Evolutionary conservation across 1,140 invertebrate genomes (phyloP), one percentile per base, ranked within the genome.

Genomic region (Calliphora vicina): DNA sequence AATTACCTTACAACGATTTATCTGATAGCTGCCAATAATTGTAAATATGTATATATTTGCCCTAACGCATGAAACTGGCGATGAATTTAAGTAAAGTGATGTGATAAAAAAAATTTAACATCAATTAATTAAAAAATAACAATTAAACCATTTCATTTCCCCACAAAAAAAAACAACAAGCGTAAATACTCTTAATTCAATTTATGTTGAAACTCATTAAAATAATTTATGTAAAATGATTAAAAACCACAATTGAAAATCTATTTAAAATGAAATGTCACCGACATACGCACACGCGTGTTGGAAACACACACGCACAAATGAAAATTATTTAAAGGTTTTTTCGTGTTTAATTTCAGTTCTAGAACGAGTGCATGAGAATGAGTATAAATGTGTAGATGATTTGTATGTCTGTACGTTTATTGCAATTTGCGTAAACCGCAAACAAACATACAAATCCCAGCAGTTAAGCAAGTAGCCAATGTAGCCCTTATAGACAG

Each of bases 241-340:
- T 85, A 85, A 73, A 87, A 84, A 86, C 88, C 88, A 87, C 88
- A 89, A 89, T 89, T 89, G 88, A 87, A 89, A 89, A 89, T 89
- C 88, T 87, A 89, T 89, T 89, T 89, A 86, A 89, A 89, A 87
- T 81, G 80, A 81, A n/a, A 80, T 80, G 80, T 27, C 83, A 67
- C 80, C 71, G 29, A 74, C 67, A 81, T 61, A 73, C 82, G 82
- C 15, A 61, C 78, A 25, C 78, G 1, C n/a, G 15, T 82, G n/a
- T 57, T 57, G 29, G 29, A 29, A 29, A 82, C 26, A 84, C 6
- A 81, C 76, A 35, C 61, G 61, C 82, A 71, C n/a, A 57, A 61
- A 57, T 23, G 45, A n/a, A n/a, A n/a, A n/a, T n/a, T n/a, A n/a
- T n/a, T n/a, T n/a, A n/a, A n/a, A n/a, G n/a, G n/a, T n/a, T n/a